A percentile compares a stretch with the other conserved stretches of the same genome.
Conservation (phyloP, 2,888 invertebrate species). For the Cancer borealis region DNA sequence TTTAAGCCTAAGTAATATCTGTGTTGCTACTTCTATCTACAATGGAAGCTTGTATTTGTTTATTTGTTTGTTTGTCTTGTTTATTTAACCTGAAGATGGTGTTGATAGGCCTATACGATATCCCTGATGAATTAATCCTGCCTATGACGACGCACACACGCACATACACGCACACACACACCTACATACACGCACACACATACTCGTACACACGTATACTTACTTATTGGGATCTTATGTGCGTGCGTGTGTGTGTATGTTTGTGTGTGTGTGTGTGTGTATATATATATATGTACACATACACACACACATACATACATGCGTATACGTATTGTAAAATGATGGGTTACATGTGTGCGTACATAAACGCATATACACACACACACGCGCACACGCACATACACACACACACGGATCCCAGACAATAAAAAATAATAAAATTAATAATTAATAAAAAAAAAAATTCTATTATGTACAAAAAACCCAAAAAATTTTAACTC, state of each 20-base stretch:
- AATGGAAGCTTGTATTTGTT: neutral
- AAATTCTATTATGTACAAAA: neutral
- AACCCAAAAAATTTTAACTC: neutral
- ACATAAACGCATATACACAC: neutral
- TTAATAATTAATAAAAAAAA: neutral
- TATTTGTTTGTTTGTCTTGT: neutral
- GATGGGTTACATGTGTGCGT: neutral
- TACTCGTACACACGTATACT: neutral
- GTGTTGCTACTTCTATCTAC: neutral
- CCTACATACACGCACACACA: neutral
- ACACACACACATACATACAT: neutral
- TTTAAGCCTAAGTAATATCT: neutral
- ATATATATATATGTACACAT: neutral
- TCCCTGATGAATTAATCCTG: slow-evolving; percentile 73
- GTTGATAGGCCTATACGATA: slow-evolving; percentile 65
- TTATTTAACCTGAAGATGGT: neutral
- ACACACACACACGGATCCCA: neutral
- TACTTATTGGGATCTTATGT: neutral
- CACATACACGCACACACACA: slow-evolving; percentile 42
- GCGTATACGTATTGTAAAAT: neutral
- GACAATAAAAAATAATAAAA: neutral
- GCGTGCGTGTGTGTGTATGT: too few relatives aligned
- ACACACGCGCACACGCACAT: slow-evolving; percentile 24
- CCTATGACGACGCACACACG: slow-evolving; percentile 57
- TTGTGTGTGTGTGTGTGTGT: too few relatives aligned